These are phyloP conservation scores for Tupaia tana DNA, from an alignment of 2,113 vertebrate genomes.

Conservation along the genomic window DNA sequence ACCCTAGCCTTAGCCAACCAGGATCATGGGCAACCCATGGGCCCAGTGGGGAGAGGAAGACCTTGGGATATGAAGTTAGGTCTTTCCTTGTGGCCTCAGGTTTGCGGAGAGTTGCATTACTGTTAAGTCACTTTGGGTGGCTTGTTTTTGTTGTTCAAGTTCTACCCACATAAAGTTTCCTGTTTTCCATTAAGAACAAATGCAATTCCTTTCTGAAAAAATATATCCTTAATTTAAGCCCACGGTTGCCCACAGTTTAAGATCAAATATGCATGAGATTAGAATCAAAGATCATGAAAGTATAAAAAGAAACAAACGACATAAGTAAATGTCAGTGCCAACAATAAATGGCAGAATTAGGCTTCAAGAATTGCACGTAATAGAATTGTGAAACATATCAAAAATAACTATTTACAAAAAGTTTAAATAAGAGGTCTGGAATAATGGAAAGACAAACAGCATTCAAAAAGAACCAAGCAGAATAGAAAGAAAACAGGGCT, in stretches of 20 bases:
- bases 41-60: no score
- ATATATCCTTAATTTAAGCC: background rate
- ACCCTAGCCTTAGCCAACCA: no score
- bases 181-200: background rate
- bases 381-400: background rate
- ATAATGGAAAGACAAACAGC: background rate
- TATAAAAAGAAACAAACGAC: background rate
- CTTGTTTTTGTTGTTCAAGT: background rate
- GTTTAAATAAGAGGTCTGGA: background rate
- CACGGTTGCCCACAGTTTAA: background rate
- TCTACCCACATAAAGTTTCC: background rate
- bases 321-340: background rate
- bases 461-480: background rate
- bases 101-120: no score
- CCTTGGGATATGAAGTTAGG: no score
- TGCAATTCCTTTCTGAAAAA: background rate
- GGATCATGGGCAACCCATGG: no score
- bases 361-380: background rate
- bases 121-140: background rate
- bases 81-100: background rate
- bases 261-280: slow-evolving; percentile 49
- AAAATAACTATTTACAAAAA: background rate
- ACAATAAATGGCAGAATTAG: background rate
- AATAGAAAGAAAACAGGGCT: background rate
- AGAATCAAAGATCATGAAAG: slow-evolving; percentile 42